Base-by-base conservation (phyloP, 2,888 invertebrate genomes). In the Eulithis testata region DNA sequence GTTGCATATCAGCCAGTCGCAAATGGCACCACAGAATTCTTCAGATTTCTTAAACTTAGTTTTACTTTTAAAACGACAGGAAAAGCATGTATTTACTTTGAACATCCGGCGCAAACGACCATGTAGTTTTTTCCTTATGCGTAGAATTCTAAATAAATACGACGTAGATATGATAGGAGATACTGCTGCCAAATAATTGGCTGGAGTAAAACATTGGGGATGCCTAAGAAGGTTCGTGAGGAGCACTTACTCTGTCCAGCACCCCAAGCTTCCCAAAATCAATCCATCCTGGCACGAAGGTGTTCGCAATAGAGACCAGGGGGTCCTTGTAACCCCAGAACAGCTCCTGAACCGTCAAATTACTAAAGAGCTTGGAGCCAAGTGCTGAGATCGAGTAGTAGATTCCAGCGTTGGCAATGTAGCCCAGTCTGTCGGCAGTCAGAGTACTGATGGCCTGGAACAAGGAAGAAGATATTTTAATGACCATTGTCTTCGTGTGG, bases 301-400 rank as follows among this genome's bases (percentile, higher is more conserved):
- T 94, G 73, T 96, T 95, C 0, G 97, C 97, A 44, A 97, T 85
- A 0, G 94, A 91, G 21, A 98, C 95, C 9, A 98, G 80, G 0
- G 94, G 94, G 80, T 98, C 97, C 6, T 96, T 94, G 82, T 97
- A 97, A 0, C 98, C 98, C 97, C 97, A 97, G 21, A 98, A 89
- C 75, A 96, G 95, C 14, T 97, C 96, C 40, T 96, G 89, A 0
- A 96, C 94, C 0, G 95, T 94, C 57, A 96, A 77, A 53, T 94
- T 94, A 52, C 95, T 85, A 80, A 97, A 95, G 2, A 97, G 94
- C 76, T 96, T 88, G 2, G 96, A 93, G 55, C 95, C 94, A n/a
- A 97, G 73, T 0, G 94, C 91, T 50, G 93, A 91, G 56, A 95
- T 93, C 66, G 96, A 84, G 58, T 95, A 94, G 61, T 95, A 93